A percentile compares a stretch with the other conserved stretches of the same genome.
These are phyloP conservation scores for Python bivittatus DNA, from an alignment of 2,113 vertebrate genomes.

Conservation along the genomic window DNA sequence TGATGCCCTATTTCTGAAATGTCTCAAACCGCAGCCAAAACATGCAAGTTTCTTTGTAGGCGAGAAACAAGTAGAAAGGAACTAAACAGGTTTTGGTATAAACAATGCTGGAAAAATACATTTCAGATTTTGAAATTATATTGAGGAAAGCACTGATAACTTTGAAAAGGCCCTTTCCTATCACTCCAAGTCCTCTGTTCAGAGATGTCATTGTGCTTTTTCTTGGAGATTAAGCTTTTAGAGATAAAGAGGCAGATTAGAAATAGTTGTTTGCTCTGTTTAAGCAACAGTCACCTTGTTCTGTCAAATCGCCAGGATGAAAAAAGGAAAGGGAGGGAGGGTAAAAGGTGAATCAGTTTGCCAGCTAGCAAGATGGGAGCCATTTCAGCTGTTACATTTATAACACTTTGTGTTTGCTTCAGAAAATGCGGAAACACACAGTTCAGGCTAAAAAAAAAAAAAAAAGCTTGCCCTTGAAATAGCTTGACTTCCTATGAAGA, in stretches of 20 bases:
- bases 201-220: slow-evolving; percentile 34
- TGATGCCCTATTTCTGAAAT: background rate
- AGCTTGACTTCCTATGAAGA: slow-evolving; percentile 24
- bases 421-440: slow-evolving; percentile 34
- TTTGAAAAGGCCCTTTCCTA: slow-evolving; percentile 7
- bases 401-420: slow-evolving; percentile 39
- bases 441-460: slow-evolving; percentile 6
- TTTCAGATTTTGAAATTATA: background rate
- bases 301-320: slow-evolving; percentile 33
- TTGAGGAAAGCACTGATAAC: background rate
- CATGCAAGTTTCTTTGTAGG: background rate
- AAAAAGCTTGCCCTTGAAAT: slow-evolving; percentile 16
- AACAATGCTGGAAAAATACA: background rate
- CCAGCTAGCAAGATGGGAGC: slow-evolving; percentile 38
- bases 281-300: slow-evolving; percentile 50
- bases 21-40: background rate
- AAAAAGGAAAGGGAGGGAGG: background rate
- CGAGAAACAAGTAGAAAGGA: background rate
- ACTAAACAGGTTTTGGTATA: background rate
- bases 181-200: slow-evolving; percentile 3
- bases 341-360: slow-evolving; percentile 7
- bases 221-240: slow-evolving; percentile 11
- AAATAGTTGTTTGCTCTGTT: slow-evolving; percentile 56
- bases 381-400: background rate
- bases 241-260: slow-evolving; percentile 12